Evolutionary conservation across 2,797 vertebrate species (phyloP).

Genomic region (Lycodopsis pacificus): DNA sequence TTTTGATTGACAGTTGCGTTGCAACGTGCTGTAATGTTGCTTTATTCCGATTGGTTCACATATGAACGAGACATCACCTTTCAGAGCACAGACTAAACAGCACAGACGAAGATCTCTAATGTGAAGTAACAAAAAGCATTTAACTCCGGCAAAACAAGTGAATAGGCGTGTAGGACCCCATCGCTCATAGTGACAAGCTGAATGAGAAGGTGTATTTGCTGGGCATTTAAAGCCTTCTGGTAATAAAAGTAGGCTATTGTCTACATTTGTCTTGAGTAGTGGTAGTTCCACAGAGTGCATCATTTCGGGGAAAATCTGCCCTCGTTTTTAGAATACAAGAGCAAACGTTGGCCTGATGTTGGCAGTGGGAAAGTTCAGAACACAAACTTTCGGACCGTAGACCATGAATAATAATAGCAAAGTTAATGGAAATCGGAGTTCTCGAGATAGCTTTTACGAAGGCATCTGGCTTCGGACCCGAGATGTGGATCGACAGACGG

Average conservation of each 20-base stretch:
- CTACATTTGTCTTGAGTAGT: not conserved
- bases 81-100: fast-evolving
- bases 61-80: not conserved
- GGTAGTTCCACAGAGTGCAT: not conserved
- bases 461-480: not conserved
- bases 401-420: not conserved
- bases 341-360: not conserved
- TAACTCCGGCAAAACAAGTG: not conserved
- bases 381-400: not conserved
- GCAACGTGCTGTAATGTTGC: too few relatives aligned
- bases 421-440: not conserved
- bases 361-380: not conserved
- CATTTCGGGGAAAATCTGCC: not conserved
- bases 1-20: too few relatives aligned
- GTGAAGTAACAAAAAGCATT: not conserved
- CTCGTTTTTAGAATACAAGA: too few relatives aligned
- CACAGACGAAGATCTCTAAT: not conserved
- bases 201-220: not conserved
- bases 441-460: not conserved
- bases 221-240: not conserved
- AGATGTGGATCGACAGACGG: not conserved
- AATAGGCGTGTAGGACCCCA: not conserved
- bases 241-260: not conserved
- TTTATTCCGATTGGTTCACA: not conserved
- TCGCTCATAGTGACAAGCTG: not conserved